Conservation (phyloP, 2,113 vertebrate genomes). For the Burhinus bistriatus region DNA sequence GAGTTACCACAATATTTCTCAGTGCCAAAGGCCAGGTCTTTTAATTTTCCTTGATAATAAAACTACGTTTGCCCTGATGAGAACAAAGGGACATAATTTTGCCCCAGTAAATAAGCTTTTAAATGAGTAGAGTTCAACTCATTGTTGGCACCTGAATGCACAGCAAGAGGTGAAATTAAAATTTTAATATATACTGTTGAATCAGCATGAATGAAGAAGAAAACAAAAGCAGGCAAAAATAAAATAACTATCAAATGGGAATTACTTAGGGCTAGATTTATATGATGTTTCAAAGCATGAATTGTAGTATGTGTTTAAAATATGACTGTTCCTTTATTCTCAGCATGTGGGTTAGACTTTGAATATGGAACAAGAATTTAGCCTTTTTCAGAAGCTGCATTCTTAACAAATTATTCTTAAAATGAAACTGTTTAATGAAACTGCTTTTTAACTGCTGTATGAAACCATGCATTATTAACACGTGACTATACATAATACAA, state of each 20-base stretch:
- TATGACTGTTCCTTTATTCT: conserved; percentile 42
- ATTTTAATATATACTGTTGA: conserved; percentile 35
- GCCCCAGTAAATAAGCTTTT: not conserved
- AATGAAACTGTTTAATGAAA: conserved; percentile 29
- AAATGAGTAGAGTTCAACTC: not conserved
- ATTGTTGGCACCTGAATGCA: conserved; percentile 16
- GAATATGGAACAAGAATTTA: conserved; percentile 46
- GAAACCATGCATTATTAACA: conserved; percentile 57
- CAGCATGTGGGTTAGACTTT: conserved; percentile 54
- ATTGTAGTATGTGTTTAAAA: conserved; percentile 32
- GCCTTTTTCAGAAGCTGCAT: conserved; percentile 31
- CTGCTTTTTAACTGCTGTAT: conserved; percentile 34
- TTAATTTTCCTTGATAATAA: not conserved
- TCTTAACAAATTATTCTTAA: conserved; percentile 58
- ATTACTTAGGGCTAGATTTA: conserved; percentile 34
- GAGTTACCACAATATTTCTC: not conserved
- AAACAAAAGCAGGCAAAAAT: conserved; percentile 37
- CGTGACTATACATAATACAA: conserved; percentile 25
- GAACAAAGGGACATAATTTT: not conserved
- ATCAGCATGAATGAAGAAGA: conserved; percentile 8
- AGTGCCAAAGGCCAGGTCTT: not conserved
- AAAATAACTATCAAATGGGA: conserved; percentile 43
- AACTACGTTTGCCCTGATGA: not conserved
- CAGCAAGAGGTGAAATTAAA: conserved; percentile 10
- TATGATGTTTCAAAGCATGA: conserved; percentile 57